Percentiles rank a stretch among this genome's conserved stretches.
phyloP scores from a whole-genome alignment of 2,113 vertebrate species.

The Menura novaehollandiae region DNA sequence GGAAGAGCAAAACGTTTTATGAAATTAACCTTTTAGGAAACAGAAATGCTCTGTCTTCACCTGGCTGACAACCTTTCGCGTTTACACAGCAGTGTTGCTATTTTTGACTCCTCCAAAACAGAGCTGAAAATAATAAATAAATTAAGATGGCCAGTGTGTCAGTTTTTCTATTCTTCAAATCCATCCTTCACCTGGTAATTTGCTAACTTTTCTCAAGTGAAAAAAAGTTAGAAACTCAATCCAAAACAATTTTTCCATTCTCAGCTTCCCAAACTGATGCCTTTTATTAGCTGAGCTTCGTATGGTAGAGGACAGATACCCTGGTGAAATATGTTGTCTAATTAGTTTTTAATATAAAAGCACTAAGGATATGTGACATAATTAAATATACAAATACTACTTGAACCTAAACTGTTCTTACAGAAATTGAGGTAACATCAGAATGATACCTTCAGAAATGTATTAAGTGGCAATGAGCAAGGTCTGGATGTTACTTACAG shows the following conservation, averaged over 20 bases:
- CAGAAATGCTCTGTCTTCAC: background rate
- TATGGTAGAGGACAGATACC: background rate
- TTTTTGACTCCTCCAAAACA: background rate
- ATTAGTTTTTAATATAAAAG: conserved; percentile 41
- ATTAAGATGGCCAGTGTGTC: background rate
- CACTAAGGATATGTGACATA: conserved; percentile 26
- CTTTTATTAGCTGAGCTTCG: conserved; percentile 5
- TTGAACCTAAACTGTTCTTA: conserved; percentile 12
- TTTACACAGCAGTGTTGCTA: background rate
- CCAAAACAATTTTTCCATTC: background rate
- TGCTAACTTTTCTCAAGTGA: conserved; percentile 9
- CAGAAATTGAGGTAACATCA: background rate
- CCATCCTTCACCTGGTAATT: background rate
- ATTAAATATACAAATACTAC: conserved; percentile 32
- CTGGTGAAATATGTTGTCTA: conserved; percentile 46
- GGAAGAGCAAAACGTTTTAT: background rate
- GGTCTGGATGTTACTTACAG: background rate
- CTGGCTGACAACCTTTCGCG: background rate
- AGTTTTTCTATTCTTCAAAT: background rate
- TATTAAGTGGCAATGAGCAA: background rate
- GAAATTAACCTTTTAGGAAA: conserved; percentile 29
- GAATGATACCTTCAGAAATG: background rate
- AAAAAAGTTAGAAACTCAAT: background rate
- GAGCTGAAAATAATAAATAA: background rate
- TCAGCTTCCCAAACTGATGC: background rate